phyloP scores from a whole-genome alignment of 2,113 vertebrate species.

The Speoplatyrhinus poulsoni region DNA sequence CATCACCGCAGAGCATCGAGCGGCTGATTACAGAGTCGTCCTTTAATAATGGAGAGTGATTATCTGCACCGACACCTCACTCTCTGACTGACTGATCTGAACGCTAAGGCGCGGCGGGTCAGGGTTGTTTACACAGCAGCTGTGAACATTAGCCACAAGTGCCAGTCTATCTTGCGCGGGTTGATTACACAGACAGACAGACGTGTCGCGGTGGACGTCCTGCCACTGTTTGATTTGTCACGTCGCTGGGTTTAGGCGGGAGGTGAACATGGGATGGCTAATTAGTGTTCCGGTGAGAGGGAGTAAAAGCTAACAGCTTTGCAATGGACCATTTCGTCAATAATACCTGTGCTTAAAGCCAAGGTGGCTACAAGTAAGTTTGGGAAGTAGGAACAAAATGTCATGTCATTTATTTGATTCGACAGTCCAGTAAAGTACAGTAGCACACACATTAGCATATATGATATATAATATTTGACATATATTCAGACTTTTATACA shows the following conservation, averaged over 20 bases:
- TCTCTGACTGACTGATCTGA: constrained; percentile 36
- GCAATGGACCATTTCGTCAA: not conserved
- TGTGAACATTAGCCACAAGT: constrained; percentile 37
- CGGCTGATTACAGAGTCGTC: constrained; percentile 31
- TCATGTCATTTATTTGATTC: too few species aligned
- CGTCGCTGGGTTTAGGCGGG: not conserved
- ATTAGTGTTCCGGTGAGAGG: constrained; percentile 17
- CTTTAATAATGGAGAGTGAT: constrained; percentile 46
- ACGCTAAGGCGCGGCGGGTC: constrained; percentile 33
- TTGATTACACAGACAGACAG: constrained; percentile 19
- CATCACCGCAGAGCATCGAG: constrained; percentile 18
- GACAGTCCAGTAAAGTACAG: too few species aligned
- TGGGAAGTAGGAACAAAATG: too few species aligned
- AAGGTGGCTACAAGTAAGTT: too few species aligned
- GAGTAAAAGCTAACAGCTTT: not conserved
- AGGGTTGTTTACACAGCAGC: constrained; percentile 40
- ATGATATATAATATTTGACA: too few species aligned
- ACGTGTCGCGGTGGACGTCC: constrained; percentile 7
- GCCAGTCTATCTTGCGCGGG: constrained; percentile 23
- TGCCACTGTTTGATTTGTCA: not conserved
- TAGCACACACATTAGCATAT: too few species aligned
- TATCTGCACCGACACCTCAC: constrained; percentile 27
- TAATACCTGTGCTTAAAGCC: not conserved
- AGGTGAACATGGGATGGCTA: constrained; percentile 4
- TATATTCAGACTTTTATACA: too few species aligned